Evolutionary conservation across 2,797 vertebrate species (phyloP).

Genomic region (Pteronotus mesoamericanus): DNA sequence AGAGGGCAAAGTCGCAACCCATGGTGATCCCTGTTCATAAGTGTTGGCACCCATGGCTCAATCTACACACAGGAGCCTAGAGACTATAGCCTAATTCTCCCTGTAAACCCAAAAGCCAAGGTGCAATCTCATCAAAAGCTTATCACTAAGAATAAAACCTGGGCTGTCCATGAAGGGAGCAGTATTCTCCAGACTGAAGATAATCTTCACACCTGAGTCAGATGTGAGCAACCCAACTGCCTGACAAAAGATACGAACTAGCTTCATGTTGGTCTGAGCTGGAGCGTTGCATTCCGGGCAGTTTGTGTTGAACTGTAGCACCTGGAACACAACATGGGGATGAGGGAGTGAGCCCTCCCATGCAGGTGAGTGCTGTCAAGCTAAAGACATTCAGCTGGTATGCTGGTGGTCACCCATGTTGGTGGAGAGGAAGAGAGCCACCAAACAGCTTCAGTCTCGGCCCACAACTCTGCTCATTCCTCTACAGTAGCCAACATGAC

Average conservation of each 20-base stretch:
- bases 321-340: slow-evolving; percentile 69
- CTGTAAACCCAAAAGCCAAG: neutral
- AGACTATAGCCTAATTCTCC: neutral
- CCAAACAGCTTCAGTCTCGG: neutral
- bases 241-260: slow-evolving; percentile 90
- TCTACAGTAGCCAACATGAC: neutral
- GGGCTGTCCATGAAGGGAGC: neutral
- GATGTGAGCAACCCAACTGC: neutral
- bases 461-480: neutral
- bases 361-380: neutral
- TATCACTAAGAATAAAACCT: neutral
- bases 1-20: neutral
- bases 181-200: neutral
- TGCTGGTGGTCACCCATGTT: neutral
- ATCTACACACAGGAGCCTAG: neutral
- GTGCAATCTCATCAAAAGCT: neutral
- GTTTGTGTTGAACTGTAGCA: slow-evolving; percentile 93
- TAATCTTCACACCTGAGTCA: neutral
- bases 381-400: neutral
- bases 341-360: neutral
- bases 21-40: neutral
- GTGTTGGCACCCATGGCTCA: neutral
- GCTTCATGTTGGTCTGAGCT: slow-evolving; percentile 96
- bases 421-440: neutral
- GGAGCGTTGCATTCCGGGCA: slow-evolving; percentile 94